phyloP scores from a whole-genome alignment of 1,140 invertebrate species.

The Drosophila nasuta region DNA sequence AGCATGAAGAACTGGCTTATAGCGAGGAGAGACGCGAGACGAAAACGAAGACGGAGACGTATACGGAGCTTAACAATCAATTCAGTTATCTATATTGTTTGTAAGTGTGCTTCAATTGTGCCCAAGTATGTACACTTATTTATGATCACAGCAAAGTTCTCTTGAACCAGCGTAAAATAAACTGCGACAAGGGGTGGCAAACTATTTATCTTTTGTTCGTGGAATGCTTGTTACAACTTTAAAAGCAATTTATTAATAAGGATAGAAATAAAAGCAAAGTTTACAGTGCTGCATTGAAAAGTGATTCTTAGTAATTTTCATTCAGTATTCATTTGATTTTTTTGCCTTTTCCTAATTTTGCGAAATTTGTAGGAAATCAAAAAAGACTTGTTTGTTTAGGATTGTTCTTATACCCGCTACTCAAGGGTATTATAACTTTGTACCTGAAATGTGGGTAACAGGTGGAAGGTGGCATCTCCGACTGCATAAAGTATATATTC shows the following conservation, averaged over 20 bases:
- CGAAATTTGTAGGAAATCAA: no score
- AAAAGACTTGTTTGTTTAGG: no score
- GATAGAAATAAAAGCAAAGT: no score
- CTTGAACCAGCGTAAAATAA: not conserved
- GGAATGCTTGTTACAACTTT: not conserved
- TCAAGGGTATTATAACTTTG: no score
- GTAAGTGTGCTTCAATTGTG: not conserved
- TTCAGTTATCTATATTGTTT: slow-evolving; percentile 10
- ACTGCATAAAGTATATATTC: no score
- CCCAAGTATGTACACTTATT: not conserved
- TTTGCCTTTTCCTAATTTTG: no score
- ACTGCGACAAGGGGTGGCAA: not conserved
- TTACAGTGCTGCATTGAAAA: no score
- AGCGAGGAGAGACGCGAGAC: not conserved
- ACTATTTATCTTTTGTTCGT: not conserved
- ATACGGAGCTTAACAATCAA: slow-evolving; percentile 12
- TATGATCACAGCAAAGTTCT: not conserved
- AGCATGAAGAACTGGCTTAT: slow-evolving; percentile 2
- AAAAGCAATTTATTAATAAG: not conserved
- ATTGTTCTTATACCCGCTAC: no score
- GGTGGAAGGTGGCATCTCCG: no score
- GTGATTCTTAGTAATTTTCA: not conserved
- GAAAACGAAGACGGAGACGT: no score
- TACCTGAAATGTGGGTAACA: no score
- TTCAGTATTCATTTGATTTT: not conserved